These are phyloP conservation scores for Calypte anna DNA, from an alignment of 2,113 vertebrate genomes.

Conservation along the genomic window DNA sequence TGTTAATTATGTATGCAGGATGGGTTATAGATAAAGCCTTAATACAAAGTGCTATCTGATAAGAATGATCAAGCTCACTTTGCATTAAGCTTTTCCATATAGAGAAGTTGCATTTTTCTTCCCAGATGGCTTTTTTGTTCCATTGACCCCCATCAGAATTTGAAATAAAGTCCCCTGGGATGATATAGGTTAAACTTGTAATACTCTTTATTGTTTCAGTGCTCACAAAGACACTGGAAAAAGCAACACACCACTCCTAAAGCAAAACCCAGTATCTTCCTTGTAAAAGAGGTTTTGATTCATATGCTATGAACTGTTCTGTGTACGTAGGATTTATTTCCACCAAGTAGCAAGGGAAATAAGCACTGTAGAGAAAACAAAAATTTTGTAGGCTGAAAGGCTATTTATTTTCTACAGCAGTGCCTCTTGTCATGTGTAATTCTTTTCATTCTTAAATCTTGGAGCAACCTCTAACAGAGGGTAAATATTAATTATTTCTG, in stretches of 20 bases:
- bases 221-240: slow-evolving; percentile 14
- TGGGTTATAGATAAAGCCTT: not conserved
- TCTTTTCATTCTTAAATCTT: not conserved
- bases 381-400: not conserved
- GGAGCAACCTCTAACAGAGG: not conserved
- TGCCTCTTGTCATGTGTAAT: not conserved
- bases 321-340: not conserved
- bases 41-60: not conserved
- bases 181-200: slow-evolving; percentile 30
- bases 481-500: not conserved
- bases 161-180: slow-evolving; percentile 43
- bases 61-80: not conserved
- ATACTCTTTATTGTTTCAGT: slow-evolving; percentile 32
- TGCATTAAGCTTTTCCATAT: slow-evolving; percentile 21
- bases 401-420: not conserved
- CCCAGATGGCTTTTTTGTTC: slow-evolving; percentile 62
- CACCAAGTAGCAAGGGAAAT: not conserved
- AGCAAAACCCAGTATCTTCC: not conserved
- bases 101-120: slow-evolving; percentile 17
- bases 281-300: not conserved
- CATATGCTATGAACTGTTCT: not conserved
- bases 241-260: not conserved
- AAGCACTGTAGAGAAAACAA: fast-evolving
- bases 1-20: not conserved
- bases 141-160: slow-evolving; percentile 36